Evolutionary conservation across 2,797 vertebrate species (phyloP).

Genomic region (Pantherophis alleghaniensis): DNA sequence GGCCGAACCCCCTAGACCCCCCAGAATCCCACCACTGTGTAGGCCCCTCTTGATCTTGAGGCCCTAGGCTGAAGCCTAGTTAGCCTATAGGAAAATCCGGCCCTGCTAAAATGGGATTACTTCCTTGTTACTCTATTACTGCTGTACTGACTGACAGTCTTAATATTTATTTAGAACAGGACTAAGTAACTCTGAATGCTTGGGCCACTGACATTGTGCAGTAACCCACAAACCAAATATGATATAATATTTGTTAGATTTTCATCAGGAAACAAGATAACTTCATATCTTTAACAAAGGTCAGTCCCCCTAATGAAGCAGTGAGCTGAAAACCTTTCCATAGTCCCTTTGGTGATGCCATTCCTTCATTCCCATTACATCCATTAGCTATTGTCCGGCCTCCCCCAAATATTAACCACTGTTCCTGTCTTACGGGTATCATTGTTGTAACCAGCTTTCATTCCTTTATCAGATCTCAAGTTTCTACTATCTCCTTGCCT

Average conservation of each 20-base stretch:
- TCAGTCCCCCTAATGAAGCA: not conserved
- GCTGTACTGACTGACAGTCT: not conserved
- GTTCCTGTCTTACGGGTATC: not conserved
- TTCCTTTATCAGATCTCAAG: not conserved
- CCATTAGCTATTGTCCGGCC: not conserved
- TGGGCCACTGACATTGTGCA: not conserved
- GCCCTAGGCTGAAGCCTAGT: too few species aligned
- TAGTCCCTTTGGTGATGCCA: not conserved
- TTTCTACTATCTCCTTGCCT: not conserved
- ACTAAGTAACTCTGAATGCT: not conserved
- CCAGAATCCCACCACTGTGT: too few species aligned
- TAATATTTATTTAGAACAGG: not conserved
- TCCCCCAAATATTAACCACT: not conserved
- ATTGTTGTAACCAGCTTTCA: not conserved
- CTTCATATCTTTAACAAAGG: not conserved
- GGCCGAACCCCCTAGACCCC: too few species aligned
- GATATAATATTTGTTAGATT: not conserved
- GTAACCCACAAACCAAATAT: not conserved
- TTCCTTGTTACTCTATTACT: not conserved
- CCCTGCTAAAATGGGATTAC: not conserved
- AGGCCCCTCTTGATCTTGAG: too few species aligned
- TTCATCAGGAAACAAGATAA: not conserved
- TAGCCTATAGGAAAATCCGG: too few species aligned
- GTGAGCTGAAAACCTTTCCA: not conserved
- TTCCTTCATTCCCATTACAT: not conserved